Percentiles rank a stretch among this genome's conserved stretches.
These are phyloP conservation scores for Erpetoichthys calabaricus DNA, from an alignment of 2,797 vertebrate species.

Conservation along the genomic window DNA sequence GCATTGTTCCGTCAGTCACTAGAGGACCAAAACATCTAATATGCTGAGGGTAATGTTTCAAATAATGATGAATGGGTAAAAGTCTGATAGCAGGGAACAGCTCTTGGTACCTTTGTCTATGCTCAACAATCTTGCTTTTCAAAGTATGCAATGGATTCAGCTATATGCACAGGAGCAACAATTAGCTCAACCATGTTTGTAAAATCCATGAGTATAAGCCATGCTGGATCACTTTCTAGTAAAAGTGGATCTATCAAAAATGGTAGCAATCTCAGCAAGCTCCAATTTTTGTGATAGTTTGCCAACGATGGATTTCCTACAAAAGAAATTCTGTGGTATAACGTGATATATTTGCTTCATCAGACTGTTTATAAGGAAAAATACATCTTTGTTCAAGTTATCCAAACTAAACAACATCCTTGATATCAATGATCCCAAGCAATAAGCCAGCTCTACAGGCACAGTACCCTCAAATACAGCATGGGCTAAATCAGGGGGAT, in stretches of 20 bases:
- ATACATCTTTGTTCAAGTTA: no score
- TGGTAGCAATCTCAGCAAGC: conserved; percentile 13
- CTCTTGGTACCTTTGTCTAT: conserved; percentile 12
- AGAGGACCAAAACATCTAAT: conserved; percentile 17
- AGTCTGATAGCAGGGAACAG: conserved; percentile 7
- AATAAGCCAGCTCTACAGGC: conserved; percentile 11
- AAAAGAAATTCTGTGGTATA: not conserved
- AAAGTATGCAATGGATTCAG: conserved; percentile 16
- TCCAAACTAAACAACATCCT: no score
- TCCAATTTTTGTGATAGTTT: conserved; percentile 18
- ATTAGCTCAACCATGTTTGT: conserved; percentile 12
- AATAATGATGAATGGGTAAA: conserved; percentile 15
- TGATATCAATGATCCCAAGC: no score
- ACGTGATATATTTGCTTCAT: not conserved
- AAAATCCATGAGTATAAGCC: conserved; percentile 15
- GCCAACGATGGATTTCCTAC: conserved; percentile 9
- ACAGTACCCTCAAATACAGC: conserved; percentile 18
- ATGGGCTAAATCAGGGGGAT: conserved; percentile 11
- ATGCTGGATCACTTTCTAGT: conserved; percentile 10
- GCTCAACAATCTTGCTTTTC: conserved; percentile 16
- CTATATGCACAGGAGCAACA: conserved; percentile 12
- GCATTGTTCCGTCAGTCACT: conserved; percentile 15
- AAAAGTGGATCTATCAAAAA: conserved; percentile 15
- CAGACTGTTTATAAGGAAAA: no score
- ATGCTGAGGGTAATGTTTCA: conserved; percentile 14